Percentiles rank a stretch among this genome's conserved stretches.
Evolutionary conservation across 1,140 invertebrate genomes (phyloP).

Genomic region (Aphelinus atriplicis): DNA sequence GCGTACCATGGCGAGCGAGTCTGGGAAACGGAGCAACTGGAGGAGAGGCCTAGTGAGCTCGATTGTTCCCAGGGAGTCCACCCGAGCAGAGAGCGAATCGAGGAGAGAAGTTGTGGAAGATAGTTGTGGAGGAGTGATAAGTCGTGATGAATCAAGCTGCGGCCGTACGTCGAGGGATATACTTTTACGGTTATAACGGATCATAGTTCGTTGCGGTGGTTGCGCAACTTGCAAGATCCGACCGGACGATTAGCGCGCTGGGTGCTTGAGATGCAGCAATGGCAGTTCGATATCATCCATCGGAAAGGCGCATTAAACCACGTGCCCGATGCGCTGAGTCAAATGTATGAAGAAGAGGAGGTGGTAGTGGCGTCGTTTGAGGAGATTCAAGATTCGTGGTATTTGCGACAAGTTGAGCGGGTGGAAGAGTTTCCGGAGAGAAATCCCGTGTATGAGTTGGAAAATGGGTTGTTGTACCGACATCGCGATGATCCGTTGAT

Average conservation of each 20-base stretch:
- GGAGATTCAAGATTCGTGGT: not conserved
- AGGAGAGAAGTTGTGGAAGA: too few relatives aligned
- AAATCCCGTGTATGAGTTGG: not conserved
- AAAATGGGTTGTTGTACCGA: constrained; percentile 17
- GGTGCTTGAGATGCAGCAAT: too few relatives aligned
- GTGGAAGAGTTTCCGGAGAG: constrained; percentile 1
- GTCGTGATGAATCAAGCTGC: not conserved
- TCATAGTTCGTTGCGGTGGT: too few relatives aligned
- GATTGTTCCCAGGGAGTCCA: too few relatives aligned
- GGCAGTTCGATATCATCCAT: constrained; percentile 4
- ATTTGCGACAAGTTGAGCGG: not conserved
- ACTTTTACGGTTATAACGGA: too few relatives aligned
- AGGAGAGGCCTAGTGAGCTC: too few relatives aligned
- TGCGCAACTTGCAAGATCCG: too few relatives aligned
- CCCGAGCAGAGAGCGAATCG: too few relatives aligned
- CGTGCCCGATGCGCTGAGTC: not conserved
- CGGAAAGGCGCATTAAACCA: constrained; percentile 23
- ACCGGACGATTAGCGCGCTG: too few relatives aligned
- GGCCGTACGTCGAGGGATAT: not conserved
- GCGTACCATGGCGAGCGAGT: too few relatives aligned
- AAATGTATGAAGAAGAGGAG: constrained; percentile 11
- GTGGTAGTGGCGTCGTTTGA: not conserved
- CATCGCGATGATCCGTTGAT: not conserved
- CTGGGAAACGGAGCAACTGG: too few relatives aligned
- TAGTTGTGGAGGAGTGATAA: too few relatives aligned